phyloP scores from a whole-genome alignment of 2,113 vertebrate genomes.

The Prunella himalayana region DNA sequence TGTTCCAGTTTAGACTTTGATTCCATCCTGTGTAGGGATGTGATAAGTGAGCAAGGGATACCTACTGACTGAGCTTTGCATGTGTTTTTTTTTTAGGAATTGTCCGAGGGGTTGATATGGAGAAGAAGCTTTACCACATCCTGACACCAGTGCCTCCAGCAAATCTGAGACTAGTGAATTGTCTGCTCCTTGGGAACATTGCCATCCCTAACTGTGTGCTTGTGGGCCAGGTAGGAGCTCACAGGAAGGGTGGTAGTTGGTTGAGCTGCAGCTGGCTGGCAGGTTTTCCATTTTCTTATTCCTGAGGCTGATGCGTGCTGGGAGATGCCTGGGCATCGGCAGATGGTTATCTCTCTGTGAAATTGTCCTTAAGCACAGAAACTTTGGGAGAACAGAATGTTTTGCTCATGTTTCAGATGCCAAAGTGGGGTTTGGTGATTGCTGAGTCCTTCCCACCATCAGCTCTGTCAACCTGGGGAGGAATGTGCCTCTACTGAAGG shows the following conservation, averaged over 20 bases:
- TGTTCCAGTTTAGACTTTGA: fast-evolving
- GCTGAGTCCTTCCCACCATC: not conserved
- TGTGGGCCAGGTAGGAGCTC: conserved; percentile 81
- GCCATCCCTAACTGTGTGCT: conserved; percentile 81
- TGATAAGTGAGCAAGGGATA: fast-evolving
- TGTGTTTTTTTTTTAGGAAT: conserved; percentile 74
- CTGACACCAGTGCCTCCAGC: conserved; percentile 83
- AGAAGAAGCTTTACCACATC: conserved; percentile 83
- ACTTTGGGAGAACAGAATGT: not conserved
- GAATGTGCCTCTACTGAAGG: not conserved
- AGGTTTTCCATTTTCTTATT: not conserved
- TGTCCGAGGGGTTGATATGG: conserved; percentile 87
- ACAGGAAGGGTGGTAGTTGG: fast-evolving
- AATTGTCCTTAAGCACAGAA: not conserved
- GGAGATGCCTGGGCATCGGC: not conserved
- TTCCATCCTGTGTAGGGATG: fast-evolving
- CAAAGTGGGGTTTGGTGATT: not conserved
- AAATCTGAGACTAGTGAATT: conserved; percentile 83
- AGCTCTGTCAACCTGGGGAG: too few species aligned
- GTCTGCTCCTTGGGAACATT: conserved; percentile 84
- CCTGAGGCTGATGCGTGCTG: not conserved
- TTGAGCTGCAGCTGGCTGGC: not conserved
- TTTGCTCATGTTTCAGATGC: not conserved
- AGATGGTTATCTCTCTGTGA: not conserved
- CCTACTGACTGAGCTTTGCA: not conserved